Evolutionary conservation across 1,140 invertebrate genomes (phyloP), one percentile per base, ranked within the genome.

Genomic region (Telenomus remus): DNA sequence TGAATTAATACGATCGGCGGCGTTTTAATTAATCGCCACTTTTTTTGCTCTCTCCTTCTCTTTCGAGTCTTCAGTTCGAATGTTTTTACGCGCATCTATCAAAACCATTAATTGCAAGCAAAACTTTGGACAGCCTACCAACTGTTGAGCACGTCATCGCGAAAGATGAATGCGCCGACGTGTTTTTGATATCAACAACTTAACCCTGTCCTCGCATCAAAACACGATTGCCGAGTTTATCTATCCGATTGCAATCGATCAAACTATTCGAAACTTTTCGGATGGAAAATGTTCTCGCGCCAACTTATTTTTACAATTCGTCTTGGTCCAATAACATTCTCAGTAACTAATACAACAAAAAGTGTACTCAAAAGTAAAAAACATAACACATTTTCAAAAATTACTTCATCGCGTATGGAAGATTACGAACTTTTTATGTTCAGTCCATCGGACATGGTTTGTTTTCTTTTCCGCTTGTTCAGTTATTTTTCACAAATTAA

Each of bases 81-180:
- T 15, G 47, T 43, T 55, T 39, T 47, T 44, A 42, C 6, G 42
- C 48, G 49, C 65, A 70, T 76, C 66, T 76, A 76, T 76, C 73
- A 76, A 66, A 54, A 49, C 35, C 68, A 79, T 74, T 81, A 76
- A 78, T 80, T 79, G 66, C 37, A 48, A 66, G 65, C 39, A 12
- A 57, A 76, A 69, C 37, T 79, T 72, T 59, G 11, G 77, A 69
- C 75, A 76, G 54, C 19, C 19, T 27, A 27, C 59, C 60, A 69
- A 79, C 56, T 55, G 76, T 53, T 42, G 54, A 76, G 47, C 44
- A 70, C 48, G 76, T 80, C 79, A 59, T 42, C 42, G 15, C 14
- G 49, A 51, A 81, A 81, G 79, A 81, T 82, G 76, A 79, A 81
- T 82, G 80, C 69, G 70, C 54, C 13, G 54, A 13, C 63, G 46